Percentiles rank a stretch among this genome's conserved stretches.
phyloP scores from a whole-genome alignment of 2,888 invertebrate species.

The Herminia tarsipennalis region DNA sequence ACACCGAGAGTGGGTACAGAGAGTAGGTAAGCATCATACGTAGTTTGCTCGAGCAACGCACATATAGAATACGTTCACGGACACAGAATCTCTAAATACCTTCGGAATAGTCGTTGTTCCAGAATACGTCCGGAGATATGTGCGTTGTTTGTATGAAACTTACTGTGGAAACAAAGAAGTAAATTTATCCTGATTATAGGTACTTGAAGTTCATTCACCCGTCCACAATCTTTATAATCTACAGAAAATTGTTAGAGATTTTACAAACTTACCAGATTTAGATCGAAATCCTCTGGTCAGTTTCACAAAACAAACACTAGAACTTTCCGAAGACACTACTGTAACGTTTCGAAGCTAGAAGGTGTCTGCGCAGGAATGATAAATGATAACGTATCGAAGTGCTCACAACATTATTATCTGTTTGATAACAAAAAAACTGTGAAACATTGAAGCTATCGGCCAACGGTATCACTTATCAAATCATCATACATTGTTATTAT shows the following conservation, averaged over 20 bases:
- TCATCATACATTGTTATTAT: neutral
- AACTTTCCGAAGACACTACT: constrained; percentile 34
- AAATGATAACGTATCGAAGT: constrained; percentile 65
- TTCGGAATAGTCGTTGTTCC: too few species aligned
- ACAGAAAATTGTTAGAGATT: constrained; percentile 7
- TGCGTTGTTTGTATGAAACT: too few species aligned
- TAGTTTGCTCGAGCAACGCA: too few species aligned
- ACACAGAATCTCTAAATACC: too few species aligned
- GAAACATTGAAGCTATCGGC: constrained; percentile 26
- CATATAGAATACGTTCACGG: too few species aligned
- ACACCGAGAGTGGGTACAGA: too few species aligned
- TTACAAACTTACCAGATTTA: constrained; percentile 32
- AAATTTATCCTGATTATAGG: constrained; percentile 36
- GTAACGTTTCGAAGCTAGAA: constrained; percentile 42
- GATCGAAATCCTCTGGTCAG: constrained; percentile 7
- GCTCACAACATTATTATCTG: constrained; percentile 61
- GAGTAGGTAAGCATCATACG: too few species aligned
- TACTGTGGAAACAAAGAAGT: constrained; percentile 34
- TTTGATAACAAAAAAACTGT: constrained; percentile 46
- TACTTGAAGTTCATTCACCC: constrained; percentile 39
- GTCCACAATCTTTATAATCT: constrained; percentile 11
- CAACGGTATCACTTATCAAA: constrained; percentile 13
- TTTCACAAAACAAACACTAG: constrained; percentile 9
- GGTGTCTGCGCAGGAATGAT: constrained; percentile 30
- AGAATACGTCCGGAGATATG: too few species aligned